Evolutionary conservation across 2,888 invertebrate genomes (phyloP), one percentile per base, ranked within the genome.

Genomic region (Hyppa rectilinea): DNA sequence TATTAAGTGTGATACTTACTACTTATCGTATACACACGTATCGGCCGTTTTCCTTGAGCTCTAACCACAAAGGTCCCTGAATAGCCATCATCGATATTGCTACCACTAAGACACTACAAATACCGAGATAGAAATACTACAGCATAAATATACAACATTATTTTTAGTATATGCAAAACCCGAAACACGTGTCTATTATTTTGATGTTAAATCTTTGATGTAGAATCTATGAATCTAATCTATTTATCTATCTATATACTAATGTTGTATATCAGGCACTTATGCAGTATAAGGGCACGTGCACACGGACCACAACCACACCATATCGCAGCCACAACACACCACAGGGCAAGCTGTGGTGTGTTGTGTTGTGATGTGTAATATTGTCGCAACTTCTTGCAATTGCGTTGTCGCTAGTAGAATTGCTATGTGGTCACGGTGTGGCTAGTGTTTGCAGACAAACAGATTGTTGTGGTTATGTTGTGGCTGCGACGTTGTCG

Each of bases 61-160:
- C 52, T 52, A 47, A 62, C 72, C 56, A 34, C 56, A 66, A 72
- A 62, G 66, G 58, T 45, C 73, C 31, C 61, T 29, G 40, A 43
- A 61, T 31, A 61, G 58, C 38, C 47, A 53, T 62, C 47, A 49
- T 58, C 61, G 49, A 66, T 66, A 78, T 72, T 43, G 23, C 50
- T 47, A 47, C 38, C 5, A 38, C 10, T 36, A 17, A 36, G 17
- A 5, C 20, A 20, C 53, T 55, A 75, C 29, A 52, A 70, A 75
- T 49, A 63, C 63, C 63, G 29, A 72, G 29, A 20, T 49, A 55
- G 29, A 55, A 61, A 29, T 12, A 26, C 23, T 38, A 38, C 4
- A 14, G 7, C n/a, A 9, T 6, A 38, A 49, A 61, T 55, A 60
- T 26, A n/a, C n/a, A n/a, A n/a, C n/a, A n/a, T n/a, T n/a, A n/a